Evolutionary conservation across 2,797 vertebrate genomes (phyloP).

Genomic region (Protosalanx chinensis): DNA sequence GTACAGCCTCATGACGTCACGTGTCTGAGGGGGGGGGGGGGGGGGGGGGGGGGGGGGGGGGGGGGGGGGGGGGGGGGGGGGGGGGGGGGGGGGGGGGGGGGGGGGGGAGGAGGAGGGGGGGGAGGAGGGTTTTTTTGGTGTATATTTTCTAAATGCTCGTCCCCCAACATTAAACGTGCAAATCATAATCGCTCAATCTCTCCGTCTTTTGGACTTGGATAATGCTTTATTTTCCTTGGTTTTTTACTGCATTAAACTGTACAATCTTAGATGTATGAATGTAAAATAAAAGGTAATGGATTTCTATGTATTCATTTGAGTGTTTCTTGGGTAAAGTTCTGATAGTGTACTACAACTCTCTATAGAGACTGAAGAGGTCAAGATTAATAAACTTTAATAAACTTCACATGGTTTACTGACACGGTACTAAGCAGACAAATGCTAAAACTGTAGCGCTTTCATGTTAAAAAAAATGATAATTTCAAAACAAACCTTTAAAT

Average conservation of each 20-base stretch:
- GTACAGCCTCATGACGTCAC: slow-evolving; percentile 70
- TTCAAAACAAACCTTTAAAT: background rate
- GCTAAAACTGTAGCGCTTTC: background rate
- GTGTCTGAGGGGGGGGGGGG: slow-evolving; percentile 54
- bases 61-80: slow-evolving; percentile 33
- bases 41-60: too few relatives aligned
- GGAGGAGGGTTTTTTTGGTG: slow-evolving; percentile 76
- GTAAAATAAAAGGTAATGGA: slow-evolving; percentile 95
- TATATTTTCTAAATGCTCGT: slow-evolving; percentile 77
- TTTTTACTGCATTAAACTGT: slow-evolving; percentile 88
- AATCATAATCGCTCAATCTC: slow-evolving; percentile 78
- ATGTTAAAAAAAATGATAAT: background rate
- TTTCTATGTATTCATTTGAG: slow-evolving; percentile 59
- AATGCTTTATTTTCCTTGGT: slow-evolving; percentile 70
- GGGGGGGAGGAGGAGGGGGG: too few relatives aligned
- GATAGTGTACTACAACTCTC: background rate
- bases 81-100: slow-evolving; percentile 27
- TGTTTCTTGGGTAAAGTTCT: background rate
- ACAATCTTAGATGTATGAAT: slow-evolving; percentile 98
- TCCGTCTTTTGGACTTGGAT: slow-evolving; percentile 86
- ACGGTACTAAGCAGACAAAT: too few relatives aligned
- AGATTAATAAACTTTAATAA: background rate
- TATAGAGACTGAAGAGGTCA: background rate
- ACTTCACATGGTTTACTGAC: too few relatives aligned
- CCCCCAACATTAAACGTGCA: slow-evolving; percentile 65